These are phyloP conservation scores for Motacilla alba DNA, from an alignment of 2,113 vertebrate species.

Conservation along the genomic window DNA sequence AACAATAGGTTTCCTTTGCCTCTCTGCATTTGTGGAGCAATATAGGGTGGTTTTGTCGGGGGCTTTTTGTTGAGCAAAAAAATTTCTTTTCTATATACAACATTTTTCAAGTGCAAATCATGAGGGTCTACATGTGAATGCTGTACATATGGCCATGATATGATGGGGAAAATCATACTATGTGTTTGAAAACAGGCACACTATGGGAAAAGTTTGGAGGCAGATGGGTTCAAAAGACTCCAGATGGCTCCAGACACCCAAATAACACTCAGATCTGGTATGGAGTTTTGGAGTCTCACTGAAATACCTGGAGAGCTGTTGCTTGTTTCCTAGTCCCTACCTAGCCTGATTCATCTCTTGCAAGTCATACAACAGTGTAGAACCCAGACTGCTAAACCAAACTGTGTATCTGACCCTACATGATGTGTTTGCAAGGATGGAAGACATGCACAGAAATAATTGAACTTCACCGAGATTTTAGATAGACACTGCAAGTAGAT, in stretches of 20 bases:
- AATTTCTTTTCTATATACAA: background rate
- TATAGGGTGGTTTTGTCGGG: fast-evolving
- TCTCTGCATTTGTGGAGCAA: background rate
- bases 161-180: background rate
- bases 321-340: background rate
- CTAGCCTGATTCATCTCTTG: background rate
- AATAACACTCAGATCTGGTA: background rate
- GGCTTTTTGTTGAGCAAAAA: background rate
- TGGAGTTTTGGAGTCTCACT: background rate
- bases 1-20: background rate
- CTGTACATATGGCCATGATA: background rate
- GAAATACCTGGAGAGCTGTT: background rate
- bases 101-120: background rate
- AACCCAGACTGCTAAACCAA: background rate
- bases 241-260: background rate
- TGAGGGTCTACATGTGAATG: background rate
- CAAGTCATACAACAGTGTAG: background rate
- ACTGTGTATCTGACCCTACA: background rate
- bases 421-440: background rate
- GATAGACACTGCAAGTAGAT: background rate
- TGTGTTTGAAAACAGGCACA: background rate
- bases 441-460: background rate
- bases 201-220: background rate
- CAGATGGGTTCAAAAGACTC: background rate
- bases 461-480: background rate